Evolutionary conservation across 2,797 vertebrate species (phyloP), one percentile per base, ranked within the genome.

Genomic region (Acestrorhynchus altus): DNA sequence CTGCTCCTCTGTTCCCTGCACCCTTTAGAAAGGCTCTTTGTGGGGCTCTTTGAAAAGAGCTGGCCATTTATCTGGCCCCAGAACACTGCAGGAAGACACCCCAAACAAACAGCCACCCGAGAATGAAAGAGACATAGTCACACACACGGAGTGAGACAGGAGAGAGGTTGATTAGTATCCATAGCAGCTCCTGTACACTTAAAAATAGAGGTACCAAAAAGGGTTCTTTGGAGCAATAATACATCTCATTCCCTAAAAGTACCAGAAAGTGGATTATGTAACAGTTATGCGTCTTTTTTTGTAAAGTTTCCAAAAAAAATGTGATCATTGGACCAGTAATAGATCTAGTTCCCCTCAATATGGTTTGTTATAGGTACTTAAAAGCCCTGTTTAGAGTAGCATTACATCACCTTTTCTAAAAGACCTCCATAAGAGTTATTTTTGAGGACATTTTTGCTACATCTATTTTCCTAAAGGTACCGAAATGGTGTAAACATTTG

Each of bases 21-120:
- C 52, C 39, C n/a, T 57, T 61, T 35, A 86, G 56, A 84, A 79
- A 85, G 83, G 78, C 70, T 16, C 79, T 79, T 76, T 81, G 76
- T 81, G n/a, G 44, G 26, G 47, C 56, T 79, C n/a, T 35, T 35
- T 74, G 57, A 63, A 79, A 49, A 40, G 59, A 28, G 22, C 16
- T 49, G 28, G 51, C 44, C 46, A 18, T 82, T 26, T 64, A 49
- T 66, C 57, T 81, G 54, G 52, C 54, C 28, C 13, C 49, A 44
- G 71, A 64, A 61, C 56, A 65, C 40, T 72, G 59, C 56, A 63
- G 9, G 22, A 72, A 79, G 74, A 51, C 39, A n/a, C 39, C 24
- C 24, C 31, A 51, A 78, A 68, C 65, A 79, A 79, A 70, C 39
- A 47, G 22, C 26, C 51, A 24, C 31, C 13, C 10, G 18, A 26